Conservation (phyloP, 2,888 invertebrate genomes). For the Protodeltote pygarga region DNA sequence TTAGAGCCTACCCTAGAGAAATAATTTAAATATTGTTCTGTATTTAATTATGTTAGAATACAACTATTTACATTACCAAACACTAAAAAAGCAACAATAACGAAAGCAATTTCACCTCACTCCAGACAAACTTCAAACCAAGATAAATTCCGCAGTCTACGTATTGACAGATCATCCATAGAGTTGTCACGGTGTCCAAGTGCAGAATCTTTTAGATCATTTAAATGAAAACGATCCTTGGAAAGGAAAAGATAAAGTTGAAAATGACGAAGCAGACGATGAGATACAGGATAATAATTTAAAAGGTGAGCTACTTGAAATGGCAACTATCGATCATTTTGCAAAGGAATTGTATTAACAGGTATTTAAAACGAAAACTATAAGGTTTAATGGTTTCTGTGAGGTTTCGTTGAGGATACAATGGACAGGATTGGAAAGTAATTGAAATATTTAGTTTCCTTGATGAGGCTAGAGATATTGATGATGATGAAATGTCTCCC, state of each 20-base stretch:
- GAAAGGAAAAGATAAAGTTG: conserved; percentile 23
- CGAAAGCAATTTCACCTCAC: conserved; percentile 37
- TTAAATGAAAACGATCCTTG: conserved; percentile 35
- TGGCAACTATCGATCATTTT: conserved; percentile 70
- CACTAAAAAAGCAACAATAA: conserved; percentile 10
- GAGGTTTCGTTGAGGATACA: conserved; percentile 25
- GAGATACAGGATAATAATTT: conserved; percentile 60
- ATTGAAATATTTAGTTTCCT: background rate
- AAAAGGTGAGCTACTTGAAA: conserved; percentile 62
- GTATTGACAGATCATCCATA: conserved; percentile 68
- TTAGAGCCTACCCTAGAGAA: too few relatives aligned
- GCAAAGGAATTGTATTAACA: conserved; percentile 60
- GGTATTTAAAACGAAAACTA: conserved; percentile 68
- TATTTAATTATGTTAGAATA: too few relatives aligned
- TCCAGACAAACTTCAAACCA: conserved; percentile 37
- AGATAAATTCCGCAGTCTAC: conserved; percentile 51
- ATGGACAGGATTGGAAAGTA: conserved; percentile 25
- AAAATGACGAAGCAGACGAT: conserved; percentile 36
- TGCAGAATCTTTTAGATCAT: conserved; percentile 42
- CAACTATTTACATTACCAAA: too few relatives aligned
- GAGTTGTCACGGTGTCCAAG: conserved; percentile 62
- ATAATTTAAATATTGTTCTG: too few relatives aligned
- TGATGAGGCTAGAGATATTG: conserved; percentile 4
- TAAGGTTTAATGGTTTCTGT: conserved; percentile 54
- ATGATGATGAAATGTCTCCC: conserved; percentile 4